These are phyloP conservation scores for Decapterus maruadsi DNA, from an alignment of 2,797 vertebrate genomes.

Conservation along the genomic window DNA sequence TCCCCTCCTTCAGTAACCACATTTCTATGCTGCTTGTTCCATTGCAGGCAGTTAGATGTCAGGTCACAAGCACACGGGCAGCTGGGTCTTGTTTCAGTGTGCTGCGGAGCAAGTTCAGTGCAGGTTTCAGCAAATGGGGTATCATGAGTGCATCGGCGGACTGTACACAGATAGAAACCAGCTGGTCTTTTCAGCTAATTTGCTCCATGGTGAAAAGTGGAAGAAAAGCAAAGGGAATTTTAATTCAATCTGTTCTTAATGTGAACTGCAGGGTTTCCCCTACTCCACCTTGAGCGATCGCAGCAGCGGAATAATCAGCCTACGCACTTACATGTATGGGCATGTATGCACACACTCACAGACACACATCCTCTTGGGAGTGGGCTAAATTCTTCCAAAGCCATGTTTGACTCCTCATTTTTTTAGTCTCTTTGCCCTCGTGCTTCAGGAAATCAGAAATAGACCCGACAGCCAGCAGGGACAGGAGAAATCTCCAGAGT, in stretches of 20 bases:
- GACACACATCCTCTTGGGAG: constrained; percentile 32
- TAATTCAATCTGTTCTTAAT: constrained; percentile 54
- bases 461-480: constrained; percentile 49
- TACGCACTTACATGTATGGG: constrained; percentile 39
- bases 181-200: constrained; percentile 63
- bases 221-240: constrained; percentile 52
- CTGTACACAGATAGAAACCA: constrained; percentile 66
- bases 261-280: constrained; percentile 50
- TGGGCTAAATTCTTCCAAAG: constrained; percentile 57
- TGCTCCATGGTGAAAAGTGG: constrained; percentile 34
- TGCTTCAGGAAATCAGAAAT: constrained; percentile 57
- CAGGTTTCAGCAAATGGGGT: constrained; percentile 63
- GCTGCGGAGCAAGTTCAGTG: constrained; percentile 39
- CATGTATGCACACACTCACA: constrained; percentile 27
- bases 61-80: constrained; percentile 65
- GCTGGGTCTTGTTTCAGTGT: constrained; percentile 76
- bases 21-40: constrained; percentile 72
- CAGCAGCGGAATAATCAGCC: constrained; percentile 46
- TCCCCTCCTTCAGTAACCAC: constrained; percentile 61
- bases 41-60: constrained; percentile 69
- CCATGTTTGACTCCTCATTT: constrained; percentile 58
- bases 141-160: constrained; percentile 51
- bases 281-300: constrained; percentile 40
- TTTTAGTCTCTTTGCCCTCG: constrained; percentile 38
- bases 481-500: constrained; percentile 50